Evolutionary conservation across 2,888 invertebrate genomes (phyloP), one percentile per base, ranked within the genome.

Genomic region (Oithona nana): DNA sequence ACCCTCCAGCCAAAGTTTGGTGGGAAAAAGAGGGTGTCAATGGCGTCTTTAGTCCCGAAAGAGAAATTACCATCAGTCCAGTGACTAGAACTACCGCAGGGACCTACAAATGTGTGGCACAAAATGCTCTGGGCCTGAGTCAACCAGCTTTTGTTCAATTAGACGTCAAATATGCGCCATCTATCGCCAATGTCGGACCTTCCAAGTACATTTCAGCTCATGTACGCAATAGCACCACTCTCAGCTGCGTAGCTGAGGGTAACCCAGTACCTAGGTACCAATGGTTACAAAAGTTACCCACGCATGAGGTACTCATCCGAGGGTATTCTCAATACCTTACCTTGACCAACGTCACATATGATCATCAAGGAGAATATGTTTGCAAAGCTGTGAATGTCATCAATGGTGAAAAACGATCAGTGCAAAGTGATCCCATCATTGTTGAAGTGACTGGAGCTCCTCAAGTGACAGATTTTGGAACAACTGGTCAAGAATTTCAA

Each of bases 181-280:
- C 64, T 39, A 67, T 67, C 11, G 26, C 67, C 58, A 63, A 65
- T 31, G 67, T 68, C 20, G 65, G 65, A 1, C 68, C 68, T 1
- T 61, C 64, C 69, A 81, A 84, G 3, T 77, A 84, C 59, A 84
- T 86, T 57, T 87, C 86, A 59, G 86, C 86, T 0, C 81, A 83
- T 26, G 77, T 89, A 11, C 87, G 83, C 75, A 85, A 87, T 28
- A 82, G 84, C 63, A 84, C 87, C 2, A 83, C 82, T 16, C 80
- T 90, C 70, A 84, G 85, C 68, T 89, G 90, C 71, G 81, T 83
- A 61, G 89, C 88, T 13, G 88, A 89, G 68, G 88, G 88, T 3
- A 89, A 88, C 75, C 89, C 89, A 1, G 74, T 82, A 28, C 88
- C 90, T 0, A 81, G 82, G 28, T 89, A 86, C 73, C 84, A 86